A percentile compares a stretch with the other conserved stretches of the same genome.
These are phyloP conservation scores for Dolichallabes microphthalmus DNA, from an alignment of 2,113 vertebrate species.

Conservation along the genomic window DNA sequence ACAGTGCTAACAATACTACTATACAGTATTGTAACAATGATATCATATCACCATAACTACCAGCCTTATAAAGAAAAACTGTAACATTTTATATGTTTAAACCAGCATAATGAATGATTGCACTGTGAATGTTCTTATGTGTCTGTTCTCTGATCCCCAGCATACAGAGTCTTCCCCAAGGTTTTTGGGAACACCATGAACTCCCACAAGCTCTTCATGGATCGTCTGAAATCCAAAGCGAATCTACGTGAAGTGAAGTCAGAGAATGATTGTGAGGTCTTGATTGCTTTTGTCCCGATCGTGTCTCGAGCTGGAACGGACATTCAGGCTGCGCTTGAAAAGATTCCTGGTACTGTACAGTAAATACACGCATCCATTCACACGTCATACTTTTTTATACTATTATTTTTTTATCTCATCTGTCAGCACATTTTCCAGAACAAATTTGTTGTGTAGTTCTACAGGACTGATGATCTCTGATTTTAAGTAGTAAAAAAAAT, in stretches of 20 bases:
- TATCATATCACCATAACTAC: background rate
- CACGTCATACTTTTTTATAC: background rate
- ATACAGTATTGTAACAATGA: background rate
- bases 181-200: conserved; percentile 13
- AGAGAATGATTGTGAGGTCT: background rate
- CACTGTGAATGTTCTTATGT: background rate
- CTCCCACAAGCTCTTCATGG: background rate
- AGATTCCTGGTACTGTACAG: background rate
- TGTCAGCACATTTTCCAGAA: background rate
- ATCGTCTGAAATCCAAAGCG: background rate
- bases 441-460: background rate
- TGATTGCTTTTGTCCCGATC: background rate
- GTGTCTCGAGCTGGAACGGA: conserved; percentile 26
- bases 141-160: background rate
- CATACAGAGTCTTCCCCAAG: background rate
- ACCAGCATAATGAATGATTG: background rate
- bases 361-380: background rate
- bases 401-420: background rate
- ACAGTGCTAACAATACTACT: background rate
- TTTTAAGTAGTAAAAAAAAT: background rate
- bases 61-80: background rate
- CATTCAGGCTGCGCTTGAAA: background rate
- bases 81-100: background rate
- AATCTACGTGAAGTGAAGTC: background rate
- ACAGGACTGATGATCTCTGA: background rate